Base-by-base conservation (phyloP, 2,113 vertebrate genomes). In the Elephantulus edwardii region DNA sequence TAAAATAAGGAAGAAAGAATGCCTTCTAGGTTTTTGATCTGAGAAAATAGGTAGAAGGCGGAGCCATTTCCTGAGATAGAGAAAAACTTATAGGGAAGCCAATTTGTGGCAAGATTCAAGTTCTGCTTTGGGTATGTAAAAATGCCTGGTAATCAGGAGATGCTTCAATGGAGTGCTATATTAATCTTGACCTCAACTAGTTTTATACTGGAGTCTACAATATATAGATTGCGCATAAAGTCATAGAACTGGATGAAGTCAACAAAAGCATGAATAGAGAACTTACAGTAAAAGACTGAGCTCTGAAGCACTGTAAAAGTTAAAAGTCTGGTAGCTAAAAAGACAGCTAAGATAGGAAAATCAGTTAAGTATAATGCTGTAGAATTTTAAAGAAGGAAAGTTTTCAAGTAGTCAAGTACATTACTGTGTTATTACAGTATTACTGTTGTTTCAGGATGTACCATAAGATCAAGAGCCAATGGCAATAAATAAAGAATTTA, bases 1-100 rank as follows among this genome's bases (percentile, higher is more conserved):
- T 74, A 88, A 79, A 72, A 16, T 64, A 35, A 62, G 76, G 6
- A 87, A 83, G 77, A 35, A 91, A 84, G 35, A 80, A 35, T 76
- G 46, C 81, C 58, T 76, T 68, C 35, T 81, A 74, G 42, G 22
- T 70, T 80, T 94, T 80, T 80, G 50, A 89, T 22, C 24, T 38
- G 16, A 80, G 50, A 33, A 64, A 46, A n/a, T 68, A 33, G 60
- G 19, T 85, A 17, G 60, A 46, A 86, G 68, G 38, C 33, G 40
- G 44, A 81, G 20, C 48, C 64, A 12, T 86, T 89, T 93, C 38
- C 50, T 81, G 74, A 88, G 56, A 64, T 74, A 80, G 42, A 35
- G 38, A 93, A 93, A 84, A 33, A 16, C 50, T 94, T 26, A 6
- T 52, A 12, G 60, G 40, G 30, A 89, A 89, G 68, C 75, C 85